Percentiles rank a stretch among this genome's conserved stretches.
Evolutionary conservation across 2,797 vertebrate species (phyloP).

Genomic region (Bufotes viridis): DNA sequence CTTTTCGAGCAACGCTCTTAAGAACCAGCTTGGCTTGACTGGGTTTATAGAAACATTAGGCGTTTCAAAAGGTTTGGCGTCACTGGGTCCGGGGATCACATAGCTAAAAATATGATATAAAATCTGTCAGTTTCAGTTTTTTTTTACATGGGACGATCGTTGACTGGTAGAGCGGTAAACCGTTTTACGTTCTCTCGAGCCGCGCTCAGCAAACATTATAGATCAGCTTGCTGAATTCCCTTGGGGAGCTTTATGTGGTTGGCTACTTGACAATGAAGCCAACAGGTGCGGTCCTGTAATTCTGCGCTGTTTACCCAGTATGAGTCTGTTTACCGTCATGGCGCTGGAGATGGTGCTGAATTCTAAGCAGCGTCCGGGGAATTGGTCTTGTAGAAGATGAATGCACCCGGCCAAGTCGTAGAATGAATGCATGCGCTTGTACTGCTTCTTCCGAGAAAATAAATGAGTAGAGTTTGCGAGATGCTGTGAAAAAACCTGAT

Average conservation of each 20-base stretch:
- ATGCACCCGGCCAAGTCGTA: slow-evolving; percentile 8
- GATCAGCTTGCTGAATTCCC: neutral
- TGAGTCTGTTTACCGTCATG: slow-evolving; percentile 36
- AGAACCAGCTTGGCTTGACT: no score
- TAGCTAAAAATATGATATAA: no score
- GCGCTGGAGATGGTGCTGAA: slow-evolving; percentile 22
- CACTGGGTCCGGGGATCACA: no score
- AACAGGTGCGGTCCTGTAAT: slow-evolving; percentile 35
- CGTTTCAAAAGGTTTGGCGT: no score
- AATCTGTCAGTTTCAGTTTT: no score
- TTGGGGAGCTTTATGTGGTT: neutral
- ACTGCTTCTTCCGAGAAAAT: neutral
- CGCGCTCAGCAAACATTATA: slow-evolving; percentile 18
- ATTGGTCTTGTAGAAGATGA: slow-evolving; percentile 18
- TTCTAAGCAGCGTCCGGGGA: slow-evolving; percentile 41
- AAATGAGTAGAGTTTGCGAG: slow-evolving; percentile 1
- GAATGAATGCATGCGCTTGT: slow-evolving; percentile 20
- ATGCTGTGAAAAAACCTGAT: neutral
- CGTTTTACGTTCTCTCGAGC: neutral
- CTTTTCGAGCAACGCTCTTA: no score
- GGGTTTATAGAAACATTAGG: no score
- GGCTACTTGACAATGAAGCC: slow-evolving; percentile 29
- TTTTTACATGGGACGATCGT: neutral
- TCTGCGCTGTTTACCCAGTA: slow-evolving; percentile 29
- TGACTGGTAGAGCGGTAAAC: neutral